Conservation (phyloP, 2,797 vertebrate genomes). For the Enteromius paludinosus region DNA sequence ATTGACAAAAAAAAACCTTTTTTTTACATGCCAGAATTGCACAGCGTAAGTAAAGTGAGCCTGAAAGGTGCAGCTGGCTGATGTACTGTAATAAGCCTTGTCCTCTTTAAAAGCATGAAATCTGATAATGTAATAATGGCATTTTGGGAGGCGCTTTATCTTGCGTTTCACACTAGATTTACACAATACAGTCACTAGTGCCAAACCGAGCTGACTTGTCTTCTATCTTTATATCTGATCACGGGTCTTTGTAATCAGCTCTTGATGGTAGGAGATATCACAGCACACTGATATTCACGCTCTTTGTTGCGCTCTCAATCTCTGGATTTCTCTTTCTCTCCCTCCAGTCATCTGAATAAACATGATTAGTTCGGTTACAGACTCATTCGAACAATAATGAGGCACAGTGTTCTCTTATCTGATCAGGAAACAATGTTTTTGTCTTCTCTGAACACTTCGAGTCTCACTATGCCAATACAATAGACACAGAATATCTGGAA, state of each 20-base stretch:
- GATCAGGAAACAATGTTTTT: conserved; percentile 38
- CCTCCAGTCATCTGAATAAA: conserved; percentile 42
- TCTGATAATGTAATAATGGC: conserved; percentile 61
- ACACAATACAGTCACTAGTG: conserved; percentile 38
- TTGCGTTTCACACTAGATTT: conserved; percentile 46
- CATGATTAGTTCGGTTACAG: conserved; percentile 50
- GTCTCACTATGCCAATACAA: conserved; percentile 17
- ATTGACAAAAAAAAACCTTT: neutral
- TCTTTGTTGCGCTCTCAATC: conserved; percentile 31
- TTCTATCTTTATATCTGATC: conserved; percentile 54
- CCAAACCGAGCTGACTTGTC: neutral
- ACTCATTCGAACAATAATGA: conserved; percentile 47
- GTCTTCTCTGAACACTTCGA: conserved; percentile 25
- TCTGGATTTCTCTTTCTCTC: conserved; percentile 31
- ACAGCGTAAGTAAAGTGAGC: neutral
- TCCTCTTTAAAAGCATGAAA: conserved; percentile 75
- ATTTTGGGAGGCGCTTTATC: conserved; percentile 17
- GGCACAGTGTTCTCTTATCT: conserved; percentile 43
- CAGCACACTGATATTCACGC: conserved; percentile 34
- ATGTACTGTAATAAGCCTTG: conserved; percentile 75
- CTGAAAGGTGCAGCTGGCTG: conserved; percentile 18
- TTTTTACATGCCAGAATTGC: neutral
- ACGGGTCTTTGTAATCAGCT: conserved; percentile 46
- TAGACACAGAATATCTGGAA: neutral
- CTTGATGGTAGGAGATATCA: conserved; percentile 45